phyloP scores from a whole-genome alignment of 2,888 invertebrate genomes.

The Aspidiotus rigidus region DNA sequence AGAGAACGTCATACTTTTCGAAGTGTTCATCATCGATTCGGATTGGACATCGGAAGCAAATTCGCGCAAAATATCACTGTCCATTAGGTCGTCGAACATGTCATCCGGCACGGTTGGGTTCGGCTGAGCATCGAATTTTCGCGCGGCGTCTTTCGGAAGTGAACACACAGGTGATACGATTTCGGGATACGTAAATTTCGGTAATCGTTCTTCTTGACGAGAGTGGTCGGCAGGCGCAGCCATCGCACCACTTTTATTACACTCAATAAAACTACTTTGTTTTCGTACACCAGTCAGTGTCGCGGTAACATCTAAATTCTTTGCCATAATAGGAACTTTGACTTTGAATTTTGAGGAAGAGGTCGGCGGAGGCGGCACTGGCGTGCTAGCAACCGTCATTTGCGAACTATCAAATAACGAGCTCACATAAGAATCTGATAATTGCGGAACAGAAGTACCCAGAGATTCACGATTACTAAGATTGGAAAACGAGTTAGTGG shows the following conservation, averaged over 20 bases:
- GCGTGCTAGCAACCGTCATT: background rate
- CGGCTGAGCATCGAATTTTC: background rate
- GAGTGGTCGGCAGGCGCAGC: background rate
- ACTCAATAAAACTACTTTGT: background rate
- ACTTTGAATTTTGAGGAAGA: slow-evolving; percentile 13
- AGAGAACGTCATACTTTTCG: no score
- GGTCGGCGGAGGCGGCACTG: background rate
- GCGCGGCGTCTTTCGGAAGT: background rate
- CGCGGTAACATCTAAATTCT: background rate
- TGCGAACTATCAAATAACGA: background rate
- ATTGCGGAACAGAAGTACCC: background rate
- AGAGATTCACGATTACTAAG: background rate
- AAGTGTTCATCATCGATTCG: no score
- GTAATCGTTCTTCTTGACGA: background rate
- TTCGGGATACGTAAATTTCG: background rate
- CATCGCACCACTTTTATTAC: background rate
- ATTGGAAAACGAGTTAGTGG: background rate
- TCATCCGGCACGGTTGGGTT: background rate
- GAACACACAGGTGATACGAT: background rate
- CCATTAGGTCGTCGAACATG: background rate
- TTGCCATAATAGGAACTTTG: slow-evolving; percentile 6
- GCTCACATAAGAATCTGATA: background rate
- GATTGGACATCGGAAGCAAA: background rate
- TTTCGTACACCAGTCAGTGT: background rate
- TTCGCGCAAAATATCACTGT: background rate